Evolutionary conservation across 2,113 vertebrate species (phyloP), one percentile per base, ranked within the genome.

Genomic region (Rhombomys opimus): DNA sequence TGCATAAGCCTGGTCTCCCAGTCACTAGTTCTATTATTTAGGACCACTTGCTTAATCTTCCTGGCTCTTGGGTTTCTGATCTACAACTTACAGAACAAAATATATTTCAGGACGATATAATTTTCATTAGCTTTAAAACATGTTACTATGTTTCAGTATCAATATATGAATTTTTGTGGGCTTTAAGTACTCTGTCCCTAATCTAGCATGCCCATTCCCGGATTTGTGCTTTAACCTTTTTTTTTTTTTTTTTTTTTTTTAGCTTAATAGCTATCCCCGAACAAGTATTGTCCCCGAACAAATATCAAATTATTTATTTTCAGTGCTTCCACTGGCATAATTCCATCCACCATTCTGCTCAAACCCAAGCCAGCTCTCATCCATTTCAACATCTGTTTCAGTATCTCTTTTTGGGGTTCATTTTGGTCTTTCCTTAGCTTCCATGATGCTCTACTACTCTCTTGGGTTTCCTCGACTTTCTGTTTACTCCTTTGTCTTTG

Each of bases 301-400:
- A 76, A 46, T 61, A n/a, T 81, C 23, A 92, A 76, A 90, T 82
- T 92, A 77, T 22, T 57, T 89, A n/a, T 57, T 94, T 95, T 89
- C 10, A 81, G 20, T 54, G 17, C 27, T 80, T 61, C 17, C 18
- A 63, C 12, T 86, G 76, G 70, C 52, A 23, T 12, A 46, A 22
- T 89, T 91, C 22, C 13, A 32, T 57, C 27, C 8, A 90, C 11
- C 27, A 8, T 54, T 92, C 87, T 87, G 52, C 8, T 81, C 84
- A 87, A 20, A 27, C 27, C 22, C 67, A 67, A 50, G 13, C 59
- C n/a, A 93, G 25, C 18, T 41, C 18, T n/a, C 25, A 57, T 20
- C 20, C 20, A 73, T 41, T 23, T 73, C 67, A 90, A 35, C 32
- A 68, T 75, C 23, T 4, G 6, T 63, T 59, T 68, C 35, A 76